Base-by-base conservation (phyloP, 1,140 invertebrate species). In the Manduca sexta region DNA sequence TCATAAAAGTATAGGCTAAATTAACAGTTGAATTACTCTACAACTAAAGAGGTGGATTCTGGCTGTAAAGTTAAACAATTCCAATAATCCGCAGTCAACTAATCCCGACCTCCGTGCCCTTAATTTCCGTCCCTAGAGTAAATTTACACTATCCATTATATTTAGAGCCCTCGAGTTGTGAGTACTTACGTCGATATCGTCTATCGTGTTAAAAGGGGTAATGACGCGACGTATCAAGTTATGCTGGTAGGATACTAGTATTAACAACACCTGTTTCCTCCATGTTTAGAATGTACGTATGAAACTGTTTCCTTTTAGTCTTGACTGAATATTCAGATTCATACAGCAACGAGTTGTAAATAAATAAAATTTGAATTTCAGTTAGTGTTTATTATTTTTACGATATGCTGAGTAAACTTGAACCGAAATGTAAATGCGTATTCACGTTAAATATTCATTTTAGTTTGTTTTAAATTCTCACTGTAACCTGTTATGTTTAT, bases 31-130 rank as follows among this genome's bases (percentile, higher is more conserved):
- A 38, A 38, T 38, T 16, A 41, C 41, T 37, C 6, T 13, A 21
- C 48, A 52, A 46, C 50, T 45, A 49, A 52, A 45, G 13, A 57
- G 41, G 35, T 35, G 35, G 47, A 43, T 53, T 59, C 44, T 18
- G 31, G 49, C 35, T 57, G 38, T 59, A 56, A 56, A 61, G 49
- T 53, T 42, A 43, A 61, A 61, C 58, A 56, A 56, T 61, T 56
- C 51, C 58, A 61, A 61, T 61, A 61, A 61, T 61, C 54, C 55
- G 30, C 38, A 46, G 51, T 54, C 41, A 47, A 31, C 50, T 61
- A 53, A 61, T 61, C 50, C 48, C 46, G 35, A 45, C 41, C 50
- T 45, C 18, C 14, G 45, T 17, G 50, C 31, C 54, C 54, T 50
- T 61, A 53, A 61, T 56, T 61, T 61, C 45, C 44, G 47, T 51